These are phyloP conservation scores for Ditylenchus weischeri DNA, from an alignment of 2,888 invertebrate genomes.

Conservation along the genomic window DNA sequence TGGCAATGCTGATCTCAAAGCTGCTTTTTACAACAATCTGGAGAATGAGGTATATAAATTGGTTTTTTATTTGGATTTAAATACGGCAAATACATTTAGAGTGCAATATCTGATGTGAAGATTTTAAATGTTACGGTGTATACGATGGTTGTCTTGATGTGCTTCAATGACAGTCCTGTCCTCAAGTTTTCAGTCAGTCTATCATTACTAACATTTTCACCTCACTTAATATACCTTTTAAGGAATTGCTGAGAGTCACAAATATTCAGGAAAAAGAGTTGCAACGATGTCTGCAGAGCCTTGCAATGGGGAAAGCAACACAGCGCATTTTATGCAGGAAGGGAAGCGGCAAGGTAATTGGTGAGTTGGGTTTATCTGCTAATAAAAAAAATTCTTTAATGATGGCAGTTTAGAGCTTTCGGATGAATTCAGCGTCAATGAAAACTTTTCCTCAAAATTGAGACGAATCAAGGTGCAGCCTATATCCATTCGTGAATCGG, in stretches of 20 bases:
- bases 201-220: too few species aligned
- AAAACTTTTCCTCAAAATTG: slow-evolving; percentile 92
- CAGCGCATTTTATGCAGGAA: slow-evolving; percentile 47
- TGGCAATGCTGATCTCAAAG: slow-evolving; percentile 93
- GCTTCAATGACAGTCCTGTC: slow-evolving; percentile 87
- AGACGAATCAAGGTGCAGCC: slow-evolving; percentile 71
- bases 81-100: too few species aligned
- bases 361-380: slow-evolving; percentile 37
- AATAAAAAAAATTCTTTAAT: slow-evolving; percentile 61
- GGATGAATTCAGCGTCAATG: slow-evolving; percentile 72
- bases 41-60: too few species aligned
- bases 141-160: slow-evolving; percentile 89
- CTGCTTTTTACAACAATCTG: slow-evolving; percentile 71
- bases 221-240: slow-evolving; percentile 12
- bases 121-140: slow-evolving; percentile 77
- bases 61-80: too few species aligned
- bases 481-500: slow-evolving; percentile 70
- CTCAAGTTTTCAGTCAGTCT: slow-evolving; percentile 83
- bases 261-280: slow-evolving; percentile 97
- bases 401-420: slow-evolving; percentile 20
- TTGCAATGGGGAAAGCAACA: slow-evolving; percentile 84
- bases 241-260: slow-evolving; percentile 88
- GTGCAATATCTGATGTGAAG: slow-evolving; percentile 24
- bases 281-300: slow-evolving; percentile 88
- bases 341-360: slow-evolving; percentile 88